These are phyloP conservation scores for Amphipoea oculea DNA, from an alignment of 2,888 invertebrate genomes.

Conservation along the genomic window DNA sequence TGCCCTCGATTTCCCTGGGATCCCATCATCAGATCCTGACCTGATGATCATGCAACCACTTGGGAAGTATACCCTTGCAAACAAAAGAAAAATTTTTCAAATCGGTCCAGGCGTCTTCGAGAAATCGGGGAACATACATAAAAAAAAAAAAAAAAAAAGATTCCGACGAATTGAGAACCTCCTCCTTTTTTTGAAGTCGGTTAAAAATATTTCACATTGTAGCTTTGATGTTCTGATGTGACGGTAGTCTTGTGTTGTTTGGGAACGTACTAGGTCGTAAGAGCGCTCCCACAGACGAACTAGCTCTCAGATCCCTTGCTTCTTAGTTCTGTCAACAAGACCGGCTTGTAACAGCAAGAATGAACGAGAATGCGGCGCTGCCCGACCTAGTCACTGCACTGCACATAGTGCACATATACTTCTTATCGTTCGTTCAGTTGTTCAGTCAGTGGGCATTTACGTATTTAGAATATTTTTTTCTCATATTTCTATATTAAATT, in stretches of 20 bases:
- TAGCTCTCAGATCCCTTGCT: not conserved
- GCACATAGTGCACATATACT: not conserved
- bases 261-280: not conserved
- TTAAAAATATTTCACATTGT: slow-evolving; percentile 8
- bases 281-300: not conserved
- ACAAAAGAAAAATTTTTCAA: too few species aligned
- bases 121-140: too few species aligned
- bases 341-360: not conserved
- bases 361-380: not conserved
- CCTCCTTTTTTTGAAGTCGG: too few species aligned
- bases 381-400: not conserved
- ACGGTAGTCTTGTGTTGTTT: not conserved
- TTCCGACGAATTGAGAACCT: too few species aligned
- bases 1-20: too few species aligned
- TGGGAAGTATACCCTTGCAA: too few species aligned
- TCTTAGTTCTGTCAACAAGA: not conserved
- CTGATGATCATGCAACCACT: too few species aligned
- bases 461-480: too few species aligned
- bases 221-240: slow-evolving; percentile 21
- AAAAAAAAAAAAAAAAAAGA: too few species aligned
- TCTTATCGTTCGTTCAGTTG: not conserved
- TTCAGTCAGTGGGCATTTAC: not conserved
- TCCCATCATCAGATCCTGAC: too few species aligned
- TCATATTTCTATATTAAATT: too few species aligned
- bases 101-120: too few species aligned